These are phyloP conservation scores for Anthoptus insignis DNA, from an alignment of 2,888 invertebrate species.

Conservation along the genomic window DNA sequence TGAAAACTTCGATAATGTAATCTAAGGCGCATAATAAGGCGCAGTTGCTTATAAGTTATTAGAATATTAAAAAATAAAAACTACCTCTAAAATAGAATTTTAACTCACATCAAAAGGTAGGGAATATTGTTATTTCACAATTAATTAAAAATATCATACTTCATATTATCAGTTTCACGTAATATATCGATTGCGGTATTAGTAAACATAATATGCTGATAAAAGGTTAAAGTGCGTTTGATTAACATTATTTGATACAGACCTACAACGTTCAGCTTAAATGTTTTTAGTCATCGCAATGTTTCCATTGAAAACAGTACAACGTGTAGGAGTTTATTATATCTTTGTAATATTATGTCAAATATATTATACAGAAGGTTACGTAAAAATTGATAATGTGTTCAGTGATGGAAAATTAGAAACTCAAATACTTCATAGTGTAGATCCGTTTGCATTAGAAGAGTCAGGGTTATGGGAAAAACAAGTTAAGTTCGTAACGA, in stretches of 20 bases:
- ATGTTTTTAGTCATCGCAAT: conserved; percentile 57
- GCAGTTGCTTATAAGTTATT: too few relatives aligned
- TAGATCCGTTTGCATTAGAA: conserved; percentile 6
- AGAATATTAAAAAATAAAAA: too few relatives aligned
- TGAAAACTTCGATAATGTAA: too few relatives aligned
- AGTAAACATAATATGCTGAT: conserved; percentile 26
- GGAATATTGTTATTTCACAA: too few relatives aligned
- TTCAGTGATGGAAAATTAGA: neutral
- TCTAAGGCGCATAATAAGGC: too few relatives aligned
- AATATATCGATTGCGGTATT: conserved; percentile 5
- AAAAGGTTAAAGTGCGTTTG: conserved; percentile 61
- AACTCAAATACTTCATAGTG: neutral
- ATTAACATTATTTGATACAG: conserved; percentile 36
- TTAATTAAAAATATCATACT: too few relatives aligned
- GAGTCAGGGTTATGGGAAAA: conserved; percentile 24
- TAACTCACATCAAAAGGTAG: too few relatives aligned
- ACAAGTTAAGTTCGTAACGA: conserved; percentile 17
- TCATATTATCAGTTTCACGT: neutral
- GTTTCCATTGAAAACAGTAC: conserved; percentile 49
- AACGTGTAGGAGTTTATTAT: conserved; percentile 44
- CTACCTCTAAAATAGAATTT: too few relatives aligned
- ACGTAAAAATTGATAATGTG: conserved; percentile 20
- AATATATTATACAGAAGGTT: conserved; percentile 44
- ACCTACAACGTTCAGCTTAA: conserved; percentile 12
- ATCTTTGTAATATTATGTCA: conserved; percentile 52